Evolutionary conservation across 2,888 invertebrate species (phyloP), one percentile per base, ranked within the genome.

Genomic region (Arge pagana): DNA sequence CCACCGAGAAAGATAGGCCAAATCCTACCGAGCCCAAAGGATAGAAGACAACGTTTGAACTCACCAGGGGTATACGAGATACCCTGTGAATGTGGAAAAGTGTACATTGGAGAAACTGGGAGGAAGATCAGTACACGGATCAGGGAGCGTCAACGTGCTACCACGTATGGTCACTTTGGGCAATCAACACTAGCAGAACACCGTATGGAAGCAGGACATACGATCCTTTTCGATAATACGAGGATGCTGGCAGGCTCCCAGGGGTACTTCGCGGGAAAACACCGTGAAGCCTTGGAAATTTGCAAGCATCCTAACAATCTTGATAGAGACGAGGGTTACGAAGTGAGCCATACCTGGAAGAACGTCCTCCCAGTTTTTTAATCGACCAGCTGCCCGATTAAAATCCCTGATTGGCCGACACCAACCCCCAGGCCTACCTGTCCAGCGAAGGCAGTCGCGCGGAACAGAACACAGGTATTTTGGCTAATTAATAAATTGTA

Each of bases 11-110:
- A 50, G 28, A 30, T 50, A 13, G 15, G 21, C 10, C 21, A 19
- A 8, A 11, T 45, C 2, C 48, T 45, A 10, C 3, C 30, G 7
- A 4, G 3, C 11, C 2, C 33, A 1, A 45, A 45, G 18, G 35
- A 45, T 15, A 40, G 11, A 15, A 35, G 3, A 30, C 19, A 15
- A 2, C 2, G n/a, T 3, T 11, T 33, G 15, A 19, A 18, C 33
- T 16, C 21, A 1, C 31, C 42, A 33, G 35, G 42, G 3, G 36
- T 50, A 42, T 50, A 50, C 30, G 41, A 28, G 10, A 28, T 50
- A 13, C 19, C 43, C 3, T 43, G 8, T 30, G 16, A 15, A 5
- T 42, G 42, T 15, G 15, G 28, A 23, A 42, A 42, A 26, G 28
- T 42, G 15, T 43, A 31, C 43, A 43, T 43, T 4, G 45, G 19